These are phyloP conservation scores for Loxodonta africana DNA, from an alignment of 2,113 vertebrate species.

Conservation along the genomic window DNA sequence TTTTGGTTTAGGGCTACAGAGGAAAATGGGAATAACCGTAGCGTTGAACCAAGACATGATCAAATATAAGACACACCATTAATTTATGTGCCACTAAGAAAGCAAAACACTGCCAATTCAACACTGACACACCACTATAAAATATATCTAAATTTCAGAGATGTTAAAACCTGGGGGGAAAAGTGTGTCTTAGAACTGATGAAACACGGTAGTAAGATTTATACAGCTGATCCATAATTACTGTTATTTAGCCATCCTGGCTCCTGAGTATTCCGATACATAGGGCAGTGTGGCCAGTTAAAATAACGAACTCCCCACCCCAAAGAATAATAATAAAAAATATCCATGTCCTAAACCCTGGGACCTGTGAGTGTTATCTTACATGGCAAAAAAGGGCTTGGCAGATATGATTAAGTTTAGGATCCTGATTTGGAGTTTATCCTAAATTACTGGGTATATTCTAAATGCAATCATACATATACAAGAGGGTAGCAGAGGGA, in stretches of 20 bases:
- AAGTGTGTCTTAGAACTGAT: background rate
- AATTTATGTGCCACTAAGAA: background rate
- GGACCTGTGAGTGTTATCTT: background rate
- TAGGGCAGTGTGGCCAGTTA: background rate
- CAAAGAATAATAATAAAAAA: background rate
- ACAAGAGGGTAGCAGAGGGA: background rate
- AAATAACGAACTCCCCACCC: background rate
- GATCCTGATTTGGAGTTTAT: background rate
- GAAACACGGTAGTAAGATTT: background rate
- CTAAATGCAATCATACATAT: background rate
- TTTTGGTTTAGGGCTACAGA: background rate
- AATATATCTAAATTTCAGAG: background rate
- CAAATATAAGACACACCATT: background rate
- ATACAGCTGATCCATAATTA: background rate
- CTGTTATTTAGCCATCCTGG: background rate
- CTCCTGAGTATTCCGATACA: background rate
- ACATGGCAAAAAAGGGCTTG: background rate
- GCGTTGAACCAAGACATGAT: background rate
- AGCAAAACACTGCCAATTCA: background rate
- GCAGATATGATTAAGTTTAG: background rate
- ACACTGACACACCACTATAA: background rate
- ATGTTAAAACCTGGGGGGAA: background rate
- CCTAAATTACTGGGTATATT: background rate
- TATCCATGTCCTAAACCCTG: background rate
- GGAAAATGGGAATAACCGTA: background rate